Evolutionary conservation across 2,113 vertebrate genomes (phyloP).

Genomic region (Spea multiplicata): DNA sequence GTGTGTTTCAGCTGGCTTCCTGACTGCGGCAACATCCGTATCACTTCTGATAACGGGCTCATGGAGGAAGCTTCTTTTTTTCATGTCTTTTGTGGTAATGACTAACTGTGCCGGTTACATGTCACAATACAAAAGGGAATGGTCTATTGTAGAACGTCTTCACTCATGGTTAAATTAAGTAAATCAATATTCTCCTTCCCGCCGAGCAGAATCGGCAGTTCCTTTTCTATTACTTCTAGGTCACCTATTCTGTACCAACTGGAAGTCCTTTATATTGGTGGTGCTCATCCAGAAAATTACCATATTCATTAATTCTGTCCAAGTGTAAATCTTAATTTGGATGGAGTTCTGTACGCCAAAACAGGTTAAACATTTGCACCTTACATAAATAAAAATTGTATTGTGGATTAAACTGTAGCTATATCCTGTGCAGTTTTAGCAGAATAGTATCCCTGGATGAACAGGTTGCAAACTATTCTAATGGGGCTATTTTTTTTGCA

Average conservation of each 20-base stretch:
- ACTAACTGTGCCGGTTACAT: not conserved
- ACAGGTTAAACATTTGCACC: too few relatives aligned
- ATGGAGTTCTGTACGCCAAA: too few relatives aligned
- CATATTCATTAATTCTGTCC: too few relatives aligned
- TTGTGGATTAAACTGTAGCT: too few relatives aligned
- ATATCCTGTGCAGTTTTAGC: too few relatives aligned
- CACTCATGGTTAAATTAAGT: not conserved
- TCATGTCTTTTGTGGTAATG: constrained; percentile 1
- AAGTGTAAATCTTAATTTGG: too few relatives aligned
- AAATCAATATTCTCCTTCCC: not conserved
- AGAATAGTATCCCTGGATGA: too few relatives aligned
- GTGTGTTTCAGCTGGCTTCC: constrained; percentile 58
- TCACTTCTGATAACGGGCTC: constrained; percentile 44
- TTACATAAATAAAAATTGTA: too few relatives aligned
- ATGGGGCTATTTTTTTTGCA: too few relatives aligned
- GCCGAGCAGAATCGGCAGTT: not conserved
- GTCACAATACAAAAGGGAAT: not conserved
- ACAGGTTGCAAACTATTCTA: too few relatives aligned
- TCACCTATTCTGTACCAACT: not conserved
- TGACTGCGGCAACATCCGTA: constrained; percentile 59
- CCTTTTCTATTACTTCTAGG: not conserved
- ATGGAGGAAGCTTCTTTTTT: not conserved
- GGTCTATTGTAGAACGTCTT: not conserved
- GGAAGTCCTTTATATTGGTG: not conserved
- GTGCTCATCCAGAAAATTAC: too few relatives aligned